phyloP scores from a whole-genome alignment of 2,113 vertebrate species.

The Megaceryle maxima region DNA sequence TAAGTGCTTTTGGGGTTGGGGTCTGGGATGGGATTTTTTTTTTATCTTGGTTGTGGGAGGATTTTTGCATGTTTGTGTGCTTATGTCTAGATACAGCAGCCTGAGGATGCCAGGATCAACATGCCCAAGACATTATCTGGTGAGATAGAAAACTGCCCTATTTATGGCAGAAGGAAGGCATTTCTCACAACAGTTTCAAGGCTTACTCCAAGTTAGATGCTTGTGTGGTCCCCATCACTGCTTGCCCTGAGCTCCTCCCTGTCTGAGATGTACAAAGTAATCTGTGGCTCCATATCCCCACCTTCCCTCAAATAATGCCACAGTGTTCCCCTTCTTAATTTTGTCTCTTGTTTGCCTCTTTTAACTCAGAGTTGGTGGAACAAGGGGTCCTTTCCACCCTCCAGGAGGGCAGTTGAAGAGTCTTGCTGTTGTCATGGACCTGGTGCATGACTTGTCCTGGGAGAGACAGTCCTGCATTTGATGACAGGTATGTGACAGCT shows the following conservation, averaged over 20 bases:
- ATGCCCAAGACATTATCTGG: neutral
- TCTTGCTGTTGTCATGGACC: neutral
- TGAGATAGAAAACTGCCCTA: neutral
- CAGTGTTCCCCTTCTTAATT: neutral
- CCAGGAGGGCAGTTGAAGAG: neutral
- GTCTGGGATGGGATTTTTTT: neutral
- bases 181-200: neutral
- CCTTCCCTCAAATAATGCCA: neutral
- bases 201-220: neutral
- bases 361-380: neutral
- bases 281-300: neutral
- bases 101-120: neutral
- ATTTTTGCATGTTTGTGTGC: neutral
- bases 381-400: neutral
- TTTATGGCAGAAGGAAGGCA: neutral
- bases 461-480: neutral
- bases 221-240: neutral
- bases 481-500: neutral
- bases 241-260: neutral
- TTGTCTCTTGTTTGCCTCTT: neutral
- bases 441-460: neutral
- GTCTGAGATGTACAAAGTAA: neutral
- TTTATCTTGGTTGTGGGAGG: neutral
- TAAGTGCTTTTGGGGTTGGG: neutral
- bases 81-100: neutral